phyloP scores from a whole-genome alignment of 1,140 invertebrate species.

The Asbolus verrucosus region DNA sequence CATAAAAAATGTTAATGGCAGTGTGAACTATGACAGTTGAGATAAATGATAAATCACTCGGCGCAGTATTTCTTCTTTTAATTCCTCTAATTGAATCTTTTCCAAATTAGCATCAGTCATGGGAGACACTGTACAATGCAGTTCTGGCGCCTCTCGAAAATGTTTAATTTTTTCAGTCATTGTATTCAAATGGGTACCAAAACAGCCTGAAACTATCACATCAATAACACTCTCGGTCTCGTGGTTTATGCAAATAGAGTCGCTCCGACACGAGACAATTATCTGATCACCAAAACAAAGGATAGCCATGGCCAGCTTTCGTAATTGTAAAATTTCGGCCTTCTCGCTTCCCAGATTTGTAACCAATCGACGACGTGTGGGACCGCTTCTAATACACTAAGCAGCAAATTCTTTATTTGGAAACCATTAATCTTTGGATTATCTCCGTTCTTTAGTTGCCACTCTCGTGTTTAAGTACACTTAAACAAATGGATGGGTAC shows the following conservation, averaged over 20 bases:
- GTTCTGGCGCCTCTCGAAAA: slow-evolving; percentile 15
- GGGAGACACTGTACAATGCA: slow-evolving; percentile 8
- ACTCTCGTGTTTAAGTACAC: slow-evolving; percentile 11
- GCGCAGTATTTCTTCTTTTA: slow-evolving; percentile 3
- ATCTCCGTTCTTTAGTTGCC: slow-evolving; percentile 16
- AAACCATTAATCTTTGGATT: slow-evolving; percentile 23
- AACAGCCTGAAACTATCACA: not conserved
- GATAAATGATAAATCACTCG: not conserved
- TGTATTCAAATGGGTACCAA: slow-evolving; percentile 22
- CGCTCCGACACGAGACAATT: no score
- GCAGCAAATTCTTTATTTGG: not conserved
- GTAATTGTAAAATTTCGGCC: no score
- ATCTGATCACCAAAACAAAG: no score
- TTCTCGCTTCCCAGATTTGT: slow-evolving; percentile 11
- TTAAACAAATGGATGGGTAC: slow-evolving; percentile 16
- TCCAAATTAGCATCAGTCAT: slow-evolving; percentile 12
- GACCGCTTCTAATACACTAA: not conserved
- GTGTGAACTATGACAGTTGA: not conserved
- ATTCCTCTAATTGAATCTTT: slow-evolving; percentile 20
- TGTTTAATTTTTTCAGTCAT: slow-evolving; percentile 13
- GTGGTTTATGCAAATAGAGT: no score
- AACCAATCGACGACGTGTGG: slow-evolving; percentile 14
- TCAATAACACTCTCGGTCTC: not conserved
- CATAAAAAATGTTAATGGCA: not conserved
- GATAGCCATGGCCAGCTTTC: no score